Base-by-base conservation (phyloP, 1,140 invertebrate genomes). In the Ips typographus region DNA sequence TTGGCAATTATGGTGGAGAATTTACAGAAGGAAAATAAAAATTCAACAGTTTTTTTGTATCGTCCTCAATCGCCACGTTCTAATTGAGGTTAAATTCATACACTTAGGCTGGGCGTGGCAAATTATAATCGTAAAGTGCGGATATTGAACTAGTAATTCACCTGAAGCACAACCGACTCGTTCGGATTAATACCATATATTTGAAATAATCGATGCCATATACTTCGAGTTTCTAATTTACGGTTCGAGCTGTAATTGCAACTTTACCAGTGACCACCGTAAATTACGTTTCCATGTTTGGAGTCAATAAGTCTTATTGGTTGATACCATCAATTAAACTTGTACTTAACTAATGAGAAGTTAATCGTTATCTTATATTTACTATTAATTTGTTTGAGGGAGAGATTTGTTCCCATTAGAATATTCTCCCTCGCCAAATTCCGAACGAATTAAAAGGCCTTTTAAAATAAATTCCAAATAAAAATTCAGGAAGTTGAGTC, bases 101-200 rank as follows among this genome's bases (percentile, higher is more conserved):
- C 22, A 49, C 22, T 49, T 49, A 49, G 22, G 44, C 22, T 49
- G 44, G 44, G 44, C 44, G 44, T 2, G 6, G 44, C 22, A 49
- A 49, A 3, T 49, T 49, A 49, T 49, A 49, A 49, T 49, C 22
- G 22, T 49, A 49, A 8, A 8, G 44, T 49, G 36, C 37, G 52
- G 37, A 55, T 22, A 6, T 2, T 7, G n/a, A 55, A 38, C 37
- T 5, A 55, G 52, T 55, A 55, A 55, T 55, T 55, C 37, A 55
- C 37, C 37, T 2, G 37, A 55, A n/a, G 6, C 40, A 59, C 57
- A 36, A 55, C 7, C 37, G 52, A 40, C 41, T 59, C 57, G 8
- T 40, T 59, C 57, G 57, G 40, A 59, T 59, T 59, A 59, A 59
- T 40, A 59, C 57, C 57, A 38, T 59, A 59, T 59, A 59, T 59